Evolutionary conservation across 2,113 vertebrate species (phyloP), one percentile per base, ranked within the genome.

Genomic region (Panthera uncia): DNA sequence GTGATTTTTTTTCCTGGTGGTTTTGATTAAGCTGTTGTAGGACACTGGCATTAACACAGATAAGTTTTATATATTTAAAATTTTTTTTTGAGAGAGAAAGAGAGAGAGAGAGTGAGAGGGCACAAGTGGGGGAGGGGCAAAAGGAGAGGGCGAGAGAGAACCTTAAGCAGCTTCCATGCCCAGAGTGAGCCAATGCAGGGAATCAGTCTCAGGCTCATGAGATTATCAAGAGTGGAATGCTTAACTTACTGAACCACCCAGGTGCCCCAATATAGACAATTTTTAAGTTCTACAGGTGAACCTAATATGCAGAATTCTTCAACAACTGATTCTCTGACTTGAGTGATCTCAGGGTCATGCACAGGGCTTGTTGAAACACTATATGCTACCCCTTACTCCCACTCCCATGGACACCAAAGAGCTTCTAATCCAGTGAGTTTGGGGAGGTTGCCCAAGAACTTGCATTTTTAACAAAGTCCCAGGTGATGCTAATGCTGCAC

Each of bases 351-450:
- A n/a, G 16, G 68, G 27, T 81, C 74, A 45, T 2, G 1, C 10
- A 66, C 48, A 97, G 4, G 73, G 3, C 7, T 73, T 87, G 5
- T 41, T 81, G 73, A 71, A 89, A 63, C 12, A 19, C 14, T 5
- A 15, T 4, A 25, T 3, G 5, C 27, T 66, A 1, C 18, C 16
- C 15, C 41, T 3, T 7, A 13, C 19, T 4, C 0, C 4, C 0
- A 13, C 21, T 10, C 7, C 25, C 27, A 7, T 45, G 21, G 25
- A 55, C 10, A 4, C 1, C n/a, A 65, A 36, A n/a, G 50, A 65
- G n/a, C 27, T 83, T 76, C 27, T 82, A 45, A 73, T 41, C 31
- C 38, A 38, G 10, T 41, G 12, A 79, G 27, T 84, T 76, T 88
- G 13, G 23, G 33, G 0, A 88, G 13, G 5, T 31, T 48, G 7